Evolutionary conservation across 1,140 invertebrate species (phyloP).

Genomic region (Tetranychus cinnabarinus): DNA sequence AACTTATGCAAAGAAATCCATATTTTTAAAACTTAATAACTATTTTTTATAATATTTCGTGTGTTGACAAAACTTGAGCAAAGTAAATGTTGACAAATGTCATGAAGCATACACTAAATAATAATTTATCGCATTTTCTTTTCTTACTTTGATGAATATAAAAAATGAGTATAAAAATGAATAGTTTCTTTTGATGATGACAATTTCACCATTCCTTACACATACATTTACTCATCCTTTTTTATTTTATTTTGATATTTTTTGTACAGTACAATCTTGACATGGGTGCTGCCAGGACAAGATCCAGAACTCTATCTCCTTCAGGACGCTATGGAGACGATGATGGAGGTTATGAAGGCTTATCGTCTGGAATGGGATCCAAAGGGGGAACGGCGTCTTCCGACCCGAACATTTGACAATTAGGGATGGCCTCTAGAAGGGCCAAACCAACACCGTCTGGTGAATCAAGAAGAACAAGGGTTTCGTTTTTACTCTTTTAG

Average conservation of each 20-base stretch:
- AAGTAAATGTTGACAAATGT: too few species aligned
- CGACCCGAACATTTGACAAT: conserved; percentile 45
- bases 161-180: too few species aligned
- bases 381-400: conserved; percentile 51
- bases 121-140: too few species aligned
- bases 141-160: too few species aligned
- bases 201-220: too few species aligned
- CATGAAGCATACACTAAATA: too few species aligned
- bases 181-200: background rate
- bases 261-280: conserved; percentile 63
- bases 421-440: conserved; percentile 55
- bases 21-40: too few species aligned
- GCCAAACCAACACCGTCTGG: conserved; percentile 32
- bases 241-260: conserved; percentile 14
- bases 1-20: too few species aligned
- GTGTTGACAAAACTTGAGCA: too few species aligned
- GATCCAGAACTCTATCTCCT: conserved; percentile 11
- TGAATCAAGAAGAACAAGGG: conserved; percentile 71
- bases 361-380: conserved; percentile 22
- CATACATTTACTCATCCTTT: background rate
- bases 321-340: conserved; percentile 32
- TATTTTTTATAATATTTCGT: too few species aligned
- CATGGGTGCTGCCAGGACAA: conserved; percentile 32
- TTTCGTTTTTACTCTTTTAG: conserved; percentile 85
- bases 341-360: conserved; percentile 31